phyloP scores from a whole-genome alignment of 2,888 invertebrate genomes.

The Oxyteleia sp. region DNA sequence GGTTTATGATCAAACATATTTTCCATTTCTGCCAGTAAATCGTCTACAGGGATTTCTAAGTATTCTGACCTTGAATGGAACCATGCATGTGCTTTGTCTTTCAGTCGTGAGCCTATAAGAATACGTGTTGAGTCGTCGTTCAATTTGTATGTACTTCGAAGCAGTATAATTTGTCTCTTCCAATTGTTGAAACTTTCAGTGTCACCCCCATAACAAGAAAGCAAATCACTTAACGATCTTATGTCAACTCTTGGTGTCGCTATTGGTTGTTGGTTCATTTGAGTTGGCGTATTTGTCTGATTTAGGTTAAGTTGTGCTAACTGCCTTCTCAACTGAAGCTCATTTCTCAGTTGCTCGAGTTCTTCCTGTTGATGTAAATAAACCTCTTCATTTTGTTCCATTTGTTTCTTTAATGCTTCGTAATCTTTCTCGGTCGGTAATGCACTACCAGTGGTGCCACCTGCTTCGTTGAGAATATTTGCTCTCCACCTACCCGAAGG shows the following conservation, averaged over 20 bases:
- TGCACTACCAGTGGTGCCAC: no score
- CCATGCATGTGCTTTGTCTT: conserved; percentile 1
- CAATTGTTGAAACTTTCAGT: neutral
- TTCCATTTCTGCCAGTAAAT: neutral
- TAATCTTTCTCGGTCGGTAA: no score
- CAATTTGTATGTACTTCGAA: neutral
- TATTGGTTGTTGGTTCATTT: no score
- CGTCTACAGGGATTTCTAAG: neutral
- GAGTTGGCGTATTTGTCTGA: no score
- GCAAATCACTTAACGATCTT: neutral
- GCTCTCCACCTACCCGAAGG: neutral
- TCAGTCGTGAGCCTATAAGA: conserved; percentile 5
- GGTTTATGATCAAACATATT: conserved; percentile 6
- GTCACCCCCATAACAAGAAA: neutral
- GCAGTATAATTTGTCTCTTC: neutral
- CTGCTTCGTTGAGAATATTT: conserved; percentile 1
- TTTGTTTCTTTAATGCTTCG: conserved; percentile 3
- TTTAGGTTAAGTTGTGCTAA: no score
- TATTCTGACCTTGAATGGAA: conserved; percentile 3
- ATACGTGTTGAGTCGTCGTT: neutral
- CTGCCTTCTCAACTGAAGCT: no score
- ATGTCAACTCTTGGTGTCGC: neutral
- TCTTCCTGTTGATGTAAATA: conserved; percentile 10
- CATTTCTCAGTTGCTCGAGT: no score
- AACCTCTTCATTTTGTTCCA: conserved; percentile 15